Base-by-base conservation (phyloP, 2,113 vertebrate genomes). In the Megalops atlanticus region DNA sequence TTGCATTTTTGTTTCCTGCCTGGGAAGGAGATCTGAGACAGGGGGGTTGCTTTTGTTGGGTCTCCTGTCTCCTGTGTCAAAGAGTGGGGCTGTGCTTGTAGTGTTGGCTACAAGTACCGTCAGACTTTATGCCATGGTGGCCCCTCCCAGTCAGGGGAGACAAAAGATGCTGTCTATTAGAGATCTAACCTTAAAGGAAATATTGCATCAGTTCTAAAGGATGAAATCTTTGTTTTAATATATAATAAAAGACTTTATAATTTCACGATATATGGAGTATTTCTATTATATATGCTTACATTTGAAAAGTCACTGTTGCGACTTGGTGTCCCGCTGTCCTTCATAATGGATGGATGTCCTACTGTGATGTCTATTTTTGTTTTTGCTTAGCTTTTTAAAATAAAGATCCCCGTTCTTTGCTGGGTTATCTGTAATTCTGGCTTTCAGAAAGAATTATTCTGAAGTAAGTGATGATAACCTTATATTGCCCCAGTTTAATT, bases 1-100 rank as follows among this genome's bases (percentile, higher is more conserved):
- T 58, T 78, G 82, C 76, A 71, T 83, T 80, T 84, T 64, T 27
- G 31, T 58, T 83, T 79, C 54, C 72, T 82, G 76, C 71, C 31
- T 64, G 40, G 73, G 36, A 69, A 35, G 64, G 78, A 52, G n/a
- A 33, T 73, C 58, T 15, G 43, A 15, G 54, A 5, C 11, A 35
- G 70, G 24, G 79, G 41, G 70, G 33, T 47, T 6, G 5, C 49
- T 33, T 24, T 4, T 18, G 21, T 15, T 40, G 16, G 40, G 40
- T 80, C 69, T 72, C 10, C 69, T 68, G 68, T 71, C 43, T 80
- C 68, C 69, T 31, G 49, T 6, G 72, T 43, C 15, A 39, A 31
- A 11, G 72, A 41, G 40, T n/a, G 79, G 8, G 64, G 39, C n/a
- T 81, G n/a, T 43, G 40, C 58, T 69, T 43, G 3, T 10, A 21